Evolutionary conservation across 2,113 vertebrate genomes (phyloP).

Genomic region (Tetrao urogallus): DNA sequence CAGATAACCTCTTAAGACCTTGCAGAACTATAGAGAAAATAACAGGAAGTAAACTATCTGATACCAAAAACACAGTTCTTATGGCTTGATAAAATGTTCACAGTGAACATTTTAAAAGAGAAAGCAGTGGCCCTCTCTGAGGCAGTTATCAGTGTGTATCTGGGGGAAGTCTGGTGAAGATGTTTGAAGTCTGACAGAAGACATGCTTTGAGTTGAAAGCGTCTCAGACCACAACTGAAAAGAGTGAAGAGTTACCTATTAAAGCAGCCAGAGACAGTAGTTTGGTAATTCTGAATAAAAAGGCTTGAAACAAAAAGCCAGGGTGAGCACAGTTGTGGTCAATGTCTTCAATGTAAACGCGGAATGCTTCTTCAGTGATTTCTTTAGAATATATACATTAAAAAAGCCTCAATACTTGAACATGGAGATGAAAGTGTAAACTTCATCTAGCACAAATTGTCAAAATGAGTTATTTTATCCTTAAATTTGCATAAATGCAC

Average conservation of each 20-base stretch:
- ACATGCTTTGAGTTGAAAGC: neutral
- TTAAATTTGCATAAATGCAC: neutral
- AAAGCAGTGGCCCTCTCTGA: neutral
- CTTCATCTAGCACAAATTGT: neutral
- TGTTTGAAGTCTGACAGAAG: neutral
- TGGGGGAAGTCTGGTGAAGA: neutral
- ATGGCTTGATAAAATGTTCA: neutral
- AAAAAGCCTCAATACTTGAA: neutral
- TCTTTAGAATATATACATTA: neutral
- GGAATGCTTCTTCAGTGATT: neutral
- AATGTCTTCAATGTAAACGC: neutral
- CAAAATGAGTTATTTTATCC: neutral
- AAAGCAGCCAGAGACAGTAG: neutral
- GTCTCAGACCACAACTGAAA: neutral
- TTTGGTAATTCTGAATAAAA: neutral
- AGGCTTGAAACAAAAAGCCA: neutral
- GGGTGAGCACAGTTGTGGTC: fast-evolving
- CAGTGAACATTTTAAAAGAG: neutral
- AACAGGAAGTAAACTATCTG: slow-evolving; percentile 56
- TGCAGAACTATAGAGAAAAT: slow-evolving; percentile 34
- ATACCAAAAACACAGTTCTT: neutral
- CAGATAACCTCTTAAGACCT: slow-evolving; percentile 49
- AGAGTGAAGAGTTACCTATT: neutral
- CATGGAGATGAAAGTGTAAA: neutral
- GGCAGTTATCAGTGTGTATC: neutral